Conservation (phyloP, 2,888 invertebrate genomes). For the Elegia similella region DNA sequence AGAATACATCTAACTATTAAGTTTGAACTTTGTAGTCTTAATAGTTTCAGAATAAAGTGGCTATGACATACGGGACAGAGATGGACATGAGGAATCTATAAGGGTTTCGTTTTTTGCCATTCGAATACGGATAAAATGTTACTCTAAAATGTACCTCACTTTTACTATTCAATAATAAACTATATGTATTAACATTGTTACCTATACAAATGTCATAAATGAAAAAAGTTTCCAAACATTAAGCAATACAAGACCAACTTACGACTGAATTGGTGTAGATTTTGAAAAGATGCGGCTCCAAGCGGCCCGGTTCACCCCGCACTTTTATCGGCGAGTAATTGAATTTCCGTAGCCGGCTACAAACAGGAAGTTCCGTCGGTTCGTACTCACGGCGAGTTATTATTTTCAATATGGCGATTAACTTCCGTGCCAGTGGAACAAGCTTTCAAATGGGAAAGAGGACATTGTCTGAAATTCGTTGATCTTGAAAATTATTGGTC, state of each 20-base stretch:
- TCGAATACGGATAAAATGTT: too few relatives aligned
- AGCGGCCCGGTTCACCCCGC: conserved; percentile 35
- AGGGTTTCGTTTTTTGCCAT: too few relatives aligned
- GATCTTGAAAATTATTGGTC: too few relatives aligned
- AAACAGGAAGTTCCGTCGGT: conserved; percentile 70
- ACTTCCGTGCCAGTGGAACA: conserved; percentile 20
- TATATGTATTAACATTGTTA: neutral
- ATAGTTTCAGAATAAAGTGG: too few relatives aligned
- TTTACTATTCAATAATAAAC: too few relatives aligned
- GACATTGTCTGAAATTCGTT: too few relatives aligned
- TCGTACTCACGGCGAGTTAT: conserved; percentile 55
- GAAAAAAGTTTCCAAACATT: neutral
- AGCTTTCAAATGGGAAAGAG: neutral
- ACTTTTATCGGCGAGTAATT: conserved; percentile 76
- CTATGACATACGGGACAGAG: too few relatives aligned
- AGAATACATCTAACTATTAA: too few relatives aligned
- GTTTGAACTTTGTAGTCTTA: too few relatives aligned
- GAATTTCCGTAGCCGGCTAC: conserved; percentile 73
- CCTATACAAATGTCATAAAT: neutral
- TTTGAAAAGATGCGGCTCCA: neutral
- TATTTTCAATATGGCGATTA: conserved; percentile 58
- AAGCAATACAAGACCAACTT: neutral
- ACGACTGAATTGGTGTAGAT: neutral
- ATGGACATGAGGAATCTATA: too few relatives aligned
- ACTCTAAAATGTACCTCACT: too few relatives aligned